Conservation (phyloP, 2,888 invertebrate genomes). For the Steinernema scapterisci region DNA sequence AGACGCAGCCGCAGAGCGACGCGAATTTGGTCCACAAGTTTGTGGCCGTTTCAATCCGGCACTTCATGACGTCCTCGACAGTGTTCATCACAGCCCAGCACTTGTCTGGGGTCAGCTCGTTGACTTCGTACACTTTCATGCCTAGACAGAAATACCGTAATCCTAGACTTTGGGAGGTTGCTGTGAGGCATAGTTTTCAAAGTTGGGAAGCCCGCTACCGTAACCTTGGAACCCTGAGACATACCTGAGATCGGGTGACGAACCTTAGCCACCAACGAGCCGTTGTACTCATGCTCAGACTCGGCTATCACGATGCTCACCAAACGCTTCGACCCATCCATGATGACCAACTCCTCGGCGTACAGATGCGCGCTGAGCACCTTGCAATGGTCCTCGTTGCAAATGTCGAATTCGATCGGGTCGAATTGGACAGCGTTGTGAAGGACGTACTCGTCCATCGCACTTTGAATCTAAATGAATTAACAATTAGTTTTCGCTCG, state of each 20-base stretch:
- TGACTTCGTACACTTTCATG: slow-evolving; percentile 52
- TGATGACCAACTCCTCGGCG: slow-evolving; percentile 59
- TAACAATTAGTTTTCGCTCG: too few species aligned
- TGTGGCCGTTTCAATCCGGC: slow-evolving; percentile 40
- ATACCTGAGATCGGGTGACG: slow-evolving; percentile 62
- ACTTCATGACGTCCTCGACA: slow-evolving; percentile 46
- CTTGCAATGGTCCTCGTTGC: slow-evolving; percentile 36
- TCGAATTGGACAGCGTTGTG: slow-evolving; percentile 59
- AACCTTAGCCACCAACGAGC: slow-evolving; percentile 53
- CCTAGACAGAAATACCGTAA: slow-evolving; percentile 38
- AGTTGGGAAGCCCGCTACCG: slow-evolving; percentile 10
- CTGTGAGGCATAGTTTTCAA: neutral
- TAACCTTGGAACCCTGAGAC: neutral
- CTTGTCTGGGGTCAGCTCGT: slow-evolving; percentile 36
- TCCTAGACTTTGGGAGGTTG: neutral
- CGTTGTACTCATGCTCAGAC: slow-evolving; percentile 44
- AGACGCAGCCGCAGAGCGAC: slow-evolving; percentile 55
- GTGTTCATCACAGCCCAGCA: slow-evolving; percentile 40
- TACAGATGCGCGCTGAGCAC: slow-evolving; percentile 51
- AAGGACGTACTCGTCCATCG: slow-evolving; percentile 61
- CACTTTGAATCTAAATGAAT: slow-evolving; percentile 50
- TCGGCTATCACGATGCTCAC: slow-evolving; percentile 45
- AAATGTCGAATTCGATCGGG: slow-evolving; percentile 62
- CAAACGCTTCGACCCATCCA: slow-evolving; percentile 54
- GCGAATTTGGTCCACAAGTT: slow-evolving; percentile 42